phyloP scores from a whole-genome alignment of 2,113 vertebrate species.

The Mionectes macconnelli region DNA sequence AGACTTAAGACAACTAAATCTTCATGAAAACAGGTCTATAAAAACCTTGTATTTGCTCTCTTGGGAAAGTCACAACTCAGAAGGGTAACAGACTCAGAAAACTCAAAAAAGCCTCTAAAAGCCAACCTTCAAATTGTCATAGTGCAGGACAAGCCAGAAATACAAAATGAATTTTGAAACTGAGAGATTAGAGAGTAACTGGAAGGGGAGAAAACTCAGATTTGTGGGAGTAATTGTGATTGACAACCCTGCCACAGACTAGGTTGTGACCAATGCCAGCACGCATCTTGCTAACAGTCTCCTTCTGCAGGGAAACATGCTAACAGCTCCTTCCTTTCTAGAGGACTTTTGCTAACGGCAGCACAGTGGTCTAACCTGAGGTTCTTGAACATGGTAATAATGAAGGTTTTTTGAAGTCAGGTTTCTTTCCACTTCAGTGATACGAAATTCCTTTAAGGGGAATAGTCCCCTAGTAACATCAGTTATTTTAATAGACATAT shows the following conservation, averaged over 20 bases:
- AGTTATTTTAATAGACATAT: not conserved
- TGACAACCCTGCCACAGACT: not conserved
- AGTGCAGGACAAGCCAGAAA: not conserved
- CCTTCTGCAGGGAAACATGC: not conserved
- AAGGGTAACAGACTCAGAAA: conserved; percentile 21
- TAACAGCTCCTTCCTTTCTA: not conserved
- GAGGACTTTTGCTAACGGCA: not conserved
- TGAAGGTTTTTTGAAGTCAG: conserved; percentile 10
- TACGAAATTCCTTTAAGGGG: not conserved
- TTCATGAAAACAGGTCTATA: conserved; percentile 18
- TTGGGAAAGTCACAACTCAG: not conserved
- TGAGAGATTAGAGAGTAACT: not conserved
- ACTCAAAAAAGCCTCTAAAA: not conserved
- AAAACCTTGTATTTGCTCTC: not conserved
- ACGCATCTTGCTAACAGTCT: not conserved
- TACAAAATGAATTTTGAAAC: conserved; percentile 27
- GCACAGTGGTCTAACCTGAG: not conserved
- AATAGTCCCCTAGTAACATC: not conserved
- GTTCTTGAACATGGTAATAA: not conserved
- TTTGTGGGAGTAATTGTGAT: not conserved
- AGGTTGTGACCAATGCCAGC: not conserved
- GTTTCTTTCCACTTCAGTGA: not conserved
- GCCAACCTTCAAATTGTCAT: not conserved
- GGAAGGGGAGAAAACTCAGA: not conserved
- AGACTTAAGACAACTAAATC: not conserved